Percentiles rank a stretch among this genome's conserved stretches.
These are phyloP conservation scores for Leptonema lineaticorne DNA, from an alignment of 1,140 invertebrate genomes.

Conservation along the genomic window DNA sequence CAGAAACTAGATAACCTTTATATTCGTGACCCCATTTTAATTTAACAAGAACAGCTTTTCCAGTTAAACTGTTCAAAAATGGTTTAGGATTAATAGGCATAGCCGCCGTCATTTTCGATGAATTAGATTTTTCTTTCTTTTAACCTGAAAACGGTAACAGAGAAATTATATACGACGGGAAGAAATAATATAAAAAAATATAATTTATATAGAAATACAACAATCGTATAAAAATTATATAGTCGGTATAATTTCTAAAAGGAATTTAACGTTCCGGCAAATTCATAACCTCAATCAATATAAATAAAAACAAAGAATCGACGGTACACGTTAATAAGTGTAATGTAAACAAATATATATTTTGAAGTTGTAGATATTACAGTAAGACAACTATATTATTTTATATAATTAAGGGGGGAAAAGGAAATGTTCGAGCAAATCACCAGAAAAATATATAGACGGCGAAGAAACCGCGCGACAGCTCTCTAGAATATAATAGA, in stretches of 20 bases:
- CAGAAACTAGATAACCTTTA: conserved; percentile 95
- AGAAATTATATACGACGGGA: background rate
- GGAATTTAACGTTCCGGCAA: background rate
- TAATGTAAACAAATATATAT: too few relatives aligned
- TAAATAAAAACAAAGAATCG: too few relatives aligned
- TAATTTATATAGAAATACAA: background rate
- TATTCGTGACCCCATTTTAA: conserved; percentile 99
- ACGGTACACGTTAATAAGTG: too few relatives aligned
- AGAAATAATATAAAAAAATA: background rate
- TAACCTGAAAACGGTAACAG: background rate
- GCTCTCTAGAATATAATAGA: too few relatives aligned
- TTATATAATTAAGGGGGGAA: too few relatives aligned
- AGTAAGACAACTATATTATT: too few relatives aligned
- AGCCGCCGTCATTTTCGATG: conserved; percentile 59
- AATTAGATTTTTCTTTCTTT: background rate
- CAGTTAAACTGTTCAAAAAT: conserved; percentile 95
- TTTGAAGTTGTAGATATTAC: too few relatives aligned
- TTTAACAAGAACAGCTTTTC: conserved; percentile 97
- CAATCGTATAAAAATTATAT: background rate
- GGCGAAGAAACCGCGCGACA: too few relatives aligned
- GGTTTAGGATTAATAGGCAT: conserved; percentile 99
- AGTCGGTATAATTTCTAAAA: conserved; percentile 43
- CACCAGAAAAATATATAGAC: too few relatives aligned
- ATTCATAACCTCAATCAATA: background rate
- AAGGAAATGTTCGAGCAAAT: too few relatives aligned